Evolutionary conservation across 2,797 vertebrate species (phyloP), one percentile per base, ranked within the genome.

Genomic region (Bucorvus abyssinicus): DNA sequence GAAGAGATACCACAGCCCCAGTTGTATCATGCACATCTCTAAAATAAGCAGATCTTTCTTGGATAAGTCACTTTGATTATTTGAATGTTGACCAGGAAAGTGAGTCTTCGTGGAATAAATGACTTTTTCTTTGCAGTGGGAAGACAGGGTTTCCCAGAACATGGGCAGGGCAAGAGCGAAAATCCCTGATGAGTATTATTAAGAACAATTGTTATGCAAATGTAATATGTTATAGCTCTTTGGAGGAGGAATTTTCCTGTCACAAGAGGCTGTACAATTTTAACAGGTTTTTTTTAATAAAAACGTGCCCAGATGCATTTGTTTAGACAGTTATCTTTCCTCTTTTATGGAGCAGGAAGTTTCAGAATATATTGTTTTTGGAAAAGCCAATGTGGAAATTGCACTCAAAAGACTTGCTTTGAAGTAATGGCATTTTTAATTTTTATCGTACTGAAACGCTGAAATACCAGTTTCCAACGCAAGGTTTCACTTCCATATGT

Each of bases 161-260:
- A 81, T 42, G 59, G 44, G 42, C 82, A 88, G 69, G 40, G 23
- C 55, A 90, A 91, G 19, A 71, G 47, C 57, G 61, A 55, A 83
- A 95, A 87, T 78, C 53, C 65, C 76, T 18, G 29, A 61, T 61
- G 71, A 82, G 17, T 93, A 20, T 89, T 88, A 87, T 79, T 89
- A 89, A 89, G 53, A 34, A 77, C 32, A 40, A 84, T 75, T 93
- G 75, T 87, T 93, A 94, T 56, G 89, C 64, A 94, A 89, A 91
- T 91, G 9, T 29, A 90, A 57, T 70, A 40, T 1, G 7, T 63
- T 77, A 24, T 67, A 65, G 57, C 20, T 86, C 68, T 92, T 92
- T 65, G 69, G 65, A 84, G 59, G 18, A 91, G 20, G 47, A 42
- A 55, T 71, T 79, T 87, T 93, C 57, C 68, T 89, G 59, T 50